Evolutionary conservation across 2,797 vertebrate genomes (phyloP).

Genomic region (Sphenodon punctatus): DNA sequence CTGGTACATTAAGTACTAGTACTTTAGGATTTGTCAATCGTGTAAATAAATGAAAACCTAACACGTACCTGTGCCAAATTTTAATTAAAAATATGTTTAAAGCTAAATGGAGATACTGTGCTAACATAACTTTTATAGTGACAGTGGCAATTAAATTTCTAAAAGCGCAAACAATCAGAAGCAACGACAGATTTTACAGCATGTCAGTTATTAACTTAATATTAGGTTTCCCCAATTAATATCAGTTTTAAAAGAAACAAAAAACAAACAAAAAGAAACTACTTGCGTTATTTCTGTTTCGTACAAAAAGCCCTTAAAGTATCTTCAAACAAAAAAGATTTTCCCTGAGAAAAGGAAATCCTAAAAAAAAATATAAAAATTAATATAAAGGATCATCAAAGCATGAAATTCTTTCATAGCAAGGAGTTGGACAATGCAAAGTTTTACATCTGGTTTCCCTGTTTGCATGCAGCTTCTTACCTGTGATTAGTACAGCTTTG

Average conservation of each 20-base stretch:
- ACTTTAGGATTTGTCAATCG: too few species aligned
- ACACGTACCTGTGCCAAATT: too few species aligned
- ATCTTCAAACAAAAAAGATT: too few species aligned
- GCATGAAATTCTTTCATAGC: too few species aligned
- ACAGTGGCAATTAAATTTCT: background rate
- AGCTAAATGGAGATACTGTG: too few species aligned
- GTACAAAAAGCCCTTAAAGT: conserved; percentile 12
- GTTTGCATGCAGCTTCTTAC: conserved; percentile 51
- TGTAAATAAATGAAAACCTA: too few species aligned
- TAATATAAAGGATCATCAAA: background rate
- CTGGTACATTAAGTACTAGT: too few species aligned
- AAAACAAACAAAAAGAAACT: conserved; percentile 12
- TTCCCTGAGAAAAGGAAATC: too few species aligned
- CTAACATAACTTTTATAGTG: background rate
- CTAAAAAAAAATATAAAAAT: too few species aligned
- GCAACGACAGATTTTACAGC: background rate
- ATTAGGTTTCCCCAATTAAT: conserved; percentile 15
- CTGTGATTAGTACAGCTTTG: conserved; percentile 79
- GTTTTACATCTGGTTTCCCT: rapidly evolving
- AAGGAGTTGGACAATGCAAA: background rate
- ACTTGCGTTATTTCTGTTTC: conserved; percentile 29
- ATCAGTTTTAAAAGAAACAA: background rate
- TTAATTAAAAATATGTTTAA: too few species aligned
- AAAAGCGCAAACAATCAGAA: background rate
- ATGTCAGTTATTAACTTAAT: too few species aligned